Evolutionary conservation across 2,113 vertebrate genomes (phyloP).

Genomic region (Leptobrachium ailaonicum): DNA sequence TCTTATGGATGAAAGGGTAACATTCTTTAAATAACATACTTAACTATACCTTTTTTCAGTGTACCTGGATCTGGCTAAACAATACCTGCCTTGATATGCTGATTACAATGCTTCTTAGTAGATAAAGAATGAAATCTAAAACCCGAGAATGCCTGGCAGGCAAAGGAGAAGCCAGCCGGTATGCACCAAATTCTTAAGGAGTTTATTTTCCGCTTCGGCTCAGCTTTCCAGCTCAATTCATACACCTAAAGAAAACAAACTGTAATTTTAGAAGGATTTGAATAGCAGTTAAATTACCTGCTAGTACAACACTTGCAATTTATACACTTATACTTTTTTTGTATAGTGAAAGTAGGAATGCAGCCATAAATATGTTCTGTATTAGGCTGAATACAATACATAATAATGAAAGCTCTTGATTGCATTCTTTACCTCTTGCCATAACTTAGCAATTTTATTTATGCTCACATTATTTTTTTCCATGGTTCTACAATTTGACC

Average conservation of each 20-base stretch:
- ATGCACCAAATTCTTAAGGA: slow-evolving; percentile 69
- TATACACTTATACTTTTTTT: slow-evolving; percentile 55
- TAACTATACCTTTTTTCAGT: slow-evolving; percentile 59
- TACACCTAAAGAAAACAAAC: slow-evolving; percentile 71
- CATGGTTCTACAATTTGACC: slow-evolving; percentile 23
- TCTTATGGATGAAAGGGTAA: neutral
- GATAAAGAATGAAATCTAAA: slow-evolving; percentile 61
- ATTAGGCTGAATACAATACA: slow-evolving; percentile 57
- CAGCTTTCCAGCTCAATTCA: slow-evolving; percentile 64
- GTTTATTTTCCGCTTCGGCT: slow-evolving; percentile 68
- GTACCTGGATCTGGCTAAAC: slow-evolving; percentile 55
- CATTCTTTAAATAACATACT: slow-evolving; percentile 52
- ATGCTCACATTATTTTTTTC: slow-evolving; percentile 33
- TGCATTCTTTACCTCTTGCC: slow-evolving; percentile 6
- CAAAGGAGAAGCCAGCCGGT: slow-evolving; percentile 65
- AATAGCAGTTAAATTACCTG: slow-evolving; percentile 54
- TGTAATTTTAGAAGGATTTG: slow-evolving; percentile 62
- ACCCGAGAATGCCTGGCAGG: slow-evolving; percentile 64
- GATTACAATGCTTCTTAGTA: slow-evolving; percentile 65
- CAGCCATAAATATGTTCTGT: slow-evolving; percentile 56
- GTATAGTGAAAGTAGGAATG: slow-evolving; percentile 26
- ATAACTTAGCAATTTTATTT: neutral
- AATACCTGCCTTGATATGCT: slow-evolving; percentile 59
- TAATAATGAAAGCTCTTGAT: slow-evolving; percentile 48
- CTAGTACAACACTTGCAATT: slow-evolving; percentile 58